Percentiles rank a stretch among this genome's conserved stretches.
phyloP scores from a whole-genome alignment of 2,113 vertebrate species.

The Apistogramma diplotaenia region DNA sequence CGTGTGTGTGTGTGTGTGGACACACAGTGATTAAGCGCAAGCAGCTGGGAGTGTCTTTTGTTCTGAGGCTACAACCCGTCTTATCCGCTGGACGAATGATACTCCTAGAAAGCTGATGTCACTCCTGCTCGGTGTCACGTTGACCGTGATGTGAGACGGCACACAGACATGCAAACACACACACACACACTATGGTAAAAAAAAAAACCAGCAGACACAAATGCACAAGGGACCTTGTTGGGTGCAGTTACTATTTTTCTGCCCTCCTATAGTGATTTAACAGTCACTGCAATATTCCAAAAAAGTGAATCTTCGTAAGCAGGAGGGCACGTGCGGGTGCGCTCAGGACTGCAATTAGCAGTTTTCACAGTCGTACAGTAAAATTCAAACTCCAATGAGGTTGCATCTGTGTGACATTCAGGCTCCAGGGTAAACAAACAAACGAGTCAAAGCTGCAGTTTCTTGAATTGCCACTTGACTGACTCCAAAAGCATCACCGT shows the following conservation, averaged over 20 bases:
- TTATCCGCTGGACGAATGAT: constrained; percentile 44
- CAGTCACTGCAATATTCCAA: background rate
- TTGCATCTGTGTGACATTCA: background rate
- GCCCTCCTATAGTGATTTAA: background rate
- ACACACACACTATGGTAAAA: background rate
- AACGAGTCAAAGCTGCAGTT: background rate
- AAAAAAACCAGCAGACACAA: constrained; percentile 6
- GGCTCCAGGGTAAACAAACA: background rate
- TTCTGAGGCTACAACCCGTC: constrained; percentile 24
- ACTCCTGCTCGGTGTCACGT: constrained; percentile 39
- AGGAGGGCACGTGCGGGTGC: background rate
- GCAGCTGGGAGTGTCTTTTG: background rate
- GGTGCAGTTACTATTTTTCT: background rate
- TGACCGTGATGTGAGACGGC: constrained; percentile 25
- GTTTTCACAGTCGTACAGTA: background rate
- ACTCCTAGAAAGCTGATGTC: constrained; percentile 63
- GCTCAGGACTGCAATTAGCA: background rate
- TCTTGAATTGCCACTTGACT: background rate
- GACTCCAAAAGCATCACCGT: background rate
- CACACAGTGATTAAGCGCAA: background rate
- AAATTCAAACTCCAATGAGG: background rate
- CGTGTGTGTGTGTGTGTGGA: background rate
- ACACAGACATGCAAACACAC: background rate
- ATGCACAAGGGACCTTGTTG: background rate
- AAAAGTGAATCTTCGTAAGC: background rate